Evolutionary conservation across 2,113 vertebrate species (phyloP).

Genomic region (Dunckerocampus dactyliophorus): DNA sequence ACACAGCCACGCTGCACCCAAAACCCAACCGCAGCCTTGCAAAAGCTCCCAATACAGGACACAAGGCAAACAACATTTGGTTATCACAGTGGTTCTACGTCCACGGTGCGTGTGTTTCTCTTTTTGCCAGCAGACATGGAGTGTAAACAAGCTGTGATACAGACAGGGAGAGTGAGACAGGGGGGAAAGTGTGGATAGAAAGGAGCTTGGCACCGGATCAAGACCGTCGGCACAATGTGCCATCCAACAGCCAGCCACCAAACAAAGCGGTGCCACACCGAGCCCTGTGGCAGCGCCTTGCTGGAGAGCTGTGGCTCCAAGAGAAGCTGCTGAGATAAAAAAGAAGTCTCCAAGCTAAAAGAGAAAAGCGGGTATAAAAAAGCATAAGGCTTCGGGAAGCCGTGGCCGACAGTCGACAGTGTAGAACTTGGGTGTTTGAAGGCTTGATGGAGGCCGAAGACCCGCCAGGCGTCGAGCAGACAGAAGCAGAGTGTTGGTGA

Average conservation of each 20-base stretch:
- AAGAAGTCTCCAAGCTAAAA: slow-evolving; percentile 18
- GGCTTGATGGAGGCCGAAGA: slow-evolving; percentile 27
- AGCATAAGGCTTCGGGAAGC: background rate
- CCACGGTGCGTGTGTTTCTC: slow-evolving; percentile 17
- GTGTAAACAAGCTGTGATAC: slow-evolving; percentile 43
- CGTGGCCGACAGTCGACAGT: background rate
- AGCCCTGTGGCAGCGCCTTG: slow-evolving; percentile 32
- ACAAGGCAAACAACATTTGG: background rate
- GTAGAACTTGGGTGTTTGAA: background rate
- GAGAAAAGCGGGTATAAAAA: slow-evolving; percentile 17
- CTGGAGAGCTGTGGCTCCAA: slow-evolving; percentile 12
- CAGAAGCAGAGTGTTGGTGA: slow-evolving; percentile 26
- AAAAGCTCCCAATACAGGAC: background rate
- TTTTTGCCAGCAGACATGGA: slow-evolving; percentile 14
- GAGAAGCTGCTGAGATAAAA: slow-evolving; percentile 21
- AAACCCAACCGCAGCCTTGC: background rate
- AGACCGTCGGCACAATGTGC: slow-evolving; percentile 56
- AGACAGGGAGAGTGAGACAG: slow-evolving; percentile 27
- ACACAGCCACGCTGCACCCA: background rate
- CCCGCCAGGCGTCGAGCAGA: slow-evolving; percentile 3
- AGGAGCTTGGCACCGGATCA: slow-evolving; percentile 66
- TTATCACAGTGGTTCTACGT: background rate
- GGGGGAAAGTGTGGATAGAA: slow-evolving; percentile 40
- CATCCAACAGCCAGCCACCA: slow-evolving; percentile 52
- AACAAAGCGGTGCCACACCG: slow-evolving; percentile 51